phyloP scores from a whole-genome alignment of 2,113 vertebrate genomes.

The Erythrolamprus reginae region DNA sequence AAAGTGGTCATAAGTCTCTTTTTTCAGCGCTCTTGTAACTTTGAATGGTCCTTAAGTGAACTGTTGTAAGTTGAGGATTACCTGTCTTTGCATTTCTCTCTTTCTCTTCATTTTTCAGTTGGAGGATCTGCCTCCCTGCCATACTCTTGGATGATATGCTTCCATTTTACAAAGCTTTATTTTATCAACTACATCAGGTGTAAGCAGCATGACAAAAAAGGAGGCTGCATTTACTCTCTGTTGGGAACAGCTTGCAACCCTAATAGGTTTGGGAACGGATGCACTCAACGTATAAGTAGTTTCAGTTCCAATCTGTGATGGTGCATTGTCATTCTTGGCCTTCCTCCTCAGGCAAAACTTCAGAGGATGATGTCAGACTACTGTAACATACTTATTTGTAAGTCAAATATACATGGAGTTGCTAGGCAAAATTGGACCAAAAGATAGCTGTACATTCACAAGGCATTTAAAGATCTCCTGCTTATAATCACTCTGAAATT shows the following conservation, averaged over 20 bases:
- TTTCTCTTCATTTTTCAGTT: not conserved
- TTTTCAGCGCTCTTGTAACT: no score
- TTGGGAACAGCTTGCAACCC: not conserved
- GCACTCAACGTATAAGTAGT: not conserved
- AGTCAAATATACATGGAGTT: not conserved
- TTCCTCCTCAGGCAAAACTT: not conserved
- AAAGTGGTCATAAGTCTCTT: no score
- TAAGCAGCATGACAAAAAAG: not conserved
- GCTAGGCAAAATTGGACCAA: not conserved
- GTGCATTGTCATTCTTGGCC: not conserved
- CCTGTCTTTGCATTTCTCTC: not conserved
- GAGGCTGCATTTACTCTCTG: not conserved
- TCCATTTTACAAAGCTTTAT: not conserved
- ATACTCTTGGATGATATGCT: not conserved
- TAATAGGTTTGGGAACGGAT: not conserved
- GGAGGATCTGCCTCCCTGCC: not conserved
- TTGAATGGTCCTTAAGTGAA: no score
- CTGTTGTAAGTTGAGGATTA: no score
- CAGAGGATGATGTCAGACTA: not conserved
- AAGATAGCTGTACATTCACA: not conserved
- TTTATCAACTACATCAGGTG: not conserved
- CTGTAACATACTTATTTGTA: not conserved
- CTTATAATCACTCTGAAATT: not conserved
- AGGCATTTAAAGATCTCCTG: not conserved
- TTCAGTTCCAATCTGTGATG: not conserved